Percentiles rank a stretch among this genome's conserved stretches.
These are phyloP conservation scores for Sphaeramia orbicularis DNA, from an alignment of 2,797 vertebrate genomes.

Conservation along the genomic window DNA sequence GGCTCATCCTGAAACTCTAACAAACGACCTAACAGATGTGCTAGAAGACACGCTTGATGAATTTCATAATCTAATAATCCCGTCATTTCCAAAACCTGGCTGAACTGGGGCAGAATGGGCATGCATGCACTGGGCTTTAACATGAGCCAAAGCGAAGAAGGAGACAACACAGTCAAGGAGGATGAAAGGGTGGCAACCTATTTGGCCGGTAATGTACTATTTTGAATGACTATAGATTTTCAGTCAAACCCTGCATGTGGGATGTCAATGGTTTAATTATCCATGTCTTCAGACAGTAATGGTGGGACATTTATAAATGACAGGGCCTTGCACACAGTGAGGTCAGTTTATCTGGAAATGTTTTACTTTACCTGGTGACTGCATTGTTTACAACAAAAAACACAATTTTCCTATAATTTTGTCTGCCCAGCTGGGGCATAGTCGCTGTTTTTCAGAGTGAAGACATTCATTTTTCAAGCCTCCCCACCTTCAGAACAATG, in stretches of 20 bases:
- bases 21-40: constrained; percentile 62
- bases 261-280: constrained; percentile 72
- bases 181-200: constrained; percentile 29
- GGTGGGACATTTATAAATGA: constrained; percentile 66
- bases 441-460: not conserved
- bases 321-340: constrained; percentile 21
- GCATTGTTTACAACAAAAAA: constrained; percentile 32
- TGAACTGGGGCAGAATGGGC: constrained; percentile 13
- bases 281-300: constrained; percentile 53
- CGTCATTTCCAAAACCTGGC: constrained; percentile 33
- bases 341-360: constrained; percentile 64
- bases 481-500: not conserved
- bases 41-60: constrained; percentile 44
- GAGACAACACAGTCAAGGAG: constrained; percentile 35
- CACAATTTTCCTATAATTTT: constrained; percentile 10
- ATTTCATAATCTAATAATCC: constrained; percentile 64
- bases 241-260: constrained; percentile 61
- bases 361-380: constrained; percentile 49
- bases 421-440: constrained; percentile 15
- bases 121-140: not conserved
- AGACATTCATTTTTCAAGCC: not conserved
- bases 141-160: constrained; percentile 17
- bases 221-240: constrained; percentile 76
- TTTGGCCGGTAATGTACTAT: constrained; percentile 67
- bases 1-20: constrained; percentile 49